A percentile compares a stretch with the other conserved stretches of the same genome.
Conservation (phyloP, 2,888 invertebrate species). For the Escarpia spicata region DNA sequence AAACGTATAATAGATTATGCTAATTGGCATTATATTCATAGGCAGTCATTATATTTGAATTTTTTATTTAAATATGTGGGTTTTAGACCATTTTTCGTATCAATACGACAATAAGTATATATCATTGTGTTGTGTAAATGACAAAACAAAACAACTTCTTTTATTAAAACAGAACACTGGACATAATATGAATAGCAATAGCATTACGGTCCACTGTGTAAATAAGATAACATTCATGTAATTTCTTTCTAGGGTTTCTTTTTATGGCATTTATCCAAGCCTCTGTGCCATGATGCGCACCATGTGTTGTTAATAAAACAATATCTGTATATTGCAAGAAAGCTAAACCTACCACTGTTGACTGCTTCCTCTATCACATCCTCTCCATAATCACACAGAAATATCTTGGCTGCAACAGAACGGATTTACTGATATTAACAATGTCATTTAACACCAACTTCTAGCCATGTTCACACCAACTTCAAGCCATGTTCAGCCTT, state of each 20-base stretch:
- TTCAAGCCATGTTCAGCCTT: background rate
- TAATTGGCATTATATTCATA: too few relatives aligned
- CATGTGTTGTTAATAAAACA: too few relatives aligned
- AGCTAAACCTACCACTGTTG: background rate
- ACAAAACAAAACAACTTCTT: background rate
- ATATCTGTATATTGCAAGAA: background rate
- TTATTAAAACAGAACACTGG: background rate
- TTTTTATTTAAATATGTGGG: too few relatives aligned
- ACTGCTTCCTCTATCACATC: background rate
- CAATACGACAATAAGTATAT: background rate
- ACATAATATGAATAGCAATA: background rate
- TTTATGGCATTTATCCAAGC: too few relatives aligned
- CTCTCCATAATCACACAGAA: background rate
- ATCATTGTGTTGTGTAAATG: background rate
- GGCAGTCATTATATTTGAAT: too few relatives aligned
- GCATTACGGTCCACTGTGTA: too few relatives aligned
- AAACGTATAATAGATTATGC: too few relatives aligned
- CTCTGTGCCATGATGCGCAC: too few relatives aligned
- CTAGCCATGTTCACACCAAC: background rate
- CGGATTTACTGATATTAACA: background rate
- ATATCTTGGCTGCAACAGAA: background rate
- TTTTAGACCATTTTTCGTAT: too few relatives aligned
- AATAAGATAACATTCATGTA: too few relatives aligned
- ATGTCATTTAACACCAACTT: background rate
- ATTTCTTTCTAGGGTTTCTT: too few relatives aligned